Base-by-base conservation (phyloP, 2,797 vertebrate genomes). In the Pagetopsis macropterus region DNA sequence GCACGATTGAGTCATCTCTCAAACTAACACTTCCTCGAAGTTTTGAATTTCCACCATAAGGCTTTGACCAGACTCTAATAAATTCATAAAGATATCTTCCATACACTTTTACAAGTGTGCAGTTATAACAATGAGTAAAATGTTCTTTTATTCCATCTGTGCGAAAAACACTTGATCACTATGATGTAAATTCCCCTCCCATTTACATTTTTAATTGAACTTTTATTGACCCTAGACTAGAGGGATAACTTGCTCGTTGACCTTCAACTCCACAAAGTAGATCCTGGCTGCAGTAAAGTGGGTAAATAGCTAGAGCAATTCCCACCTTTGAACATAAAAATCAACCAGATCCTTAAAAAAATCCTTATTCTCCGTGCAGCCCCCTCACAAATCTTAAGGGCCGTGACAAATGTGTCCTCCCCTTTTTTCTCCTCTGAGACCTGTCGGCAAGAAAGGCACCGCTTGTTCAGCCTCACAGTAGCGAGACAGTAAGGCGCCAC, bases 401-500 rank as follows among this genome's bases (percentile, higher is more conserved):
- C 63, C 17, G 10, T 72, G 62, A 70, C 84, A 74, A 78, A 87
- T 84, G 67, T 40, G 54, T 68, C 76, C 59, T 44, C 68, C 72
- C 54, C 44, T 71, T 71, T 40, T 33, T 40, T 33, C 51, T 37
- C 67, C 52, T 57, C 12, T n/a, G 74, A 66, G 87, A 82, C 69
- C 78, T 63, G 67, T 72, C 62, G 61, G 70, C 41, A 78, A 88
- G 81, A 88, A 84, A 86, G 79, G 81, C 73, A 49, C 58, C 15
- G 31, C 81, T 85, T 83, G 76, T 89, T 83, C 59, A 60, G 78
- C 59, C 66, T 45, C 62, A 46, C 27, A 45, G 76, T 48, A 77
- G 84, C 33, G 85, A 92, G 93, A 94, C 94, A 84, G 65, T 17
- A 78, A 70, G 91, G 86, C 84, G 79, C 88, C 86, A 82, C 57